Percentiles rank a stretch among this genome's conserved stretches.
phyloP scores from a whole-genome alignment of 2,113 vertebrate genomes.

The Actinemys pallida region DNA sequence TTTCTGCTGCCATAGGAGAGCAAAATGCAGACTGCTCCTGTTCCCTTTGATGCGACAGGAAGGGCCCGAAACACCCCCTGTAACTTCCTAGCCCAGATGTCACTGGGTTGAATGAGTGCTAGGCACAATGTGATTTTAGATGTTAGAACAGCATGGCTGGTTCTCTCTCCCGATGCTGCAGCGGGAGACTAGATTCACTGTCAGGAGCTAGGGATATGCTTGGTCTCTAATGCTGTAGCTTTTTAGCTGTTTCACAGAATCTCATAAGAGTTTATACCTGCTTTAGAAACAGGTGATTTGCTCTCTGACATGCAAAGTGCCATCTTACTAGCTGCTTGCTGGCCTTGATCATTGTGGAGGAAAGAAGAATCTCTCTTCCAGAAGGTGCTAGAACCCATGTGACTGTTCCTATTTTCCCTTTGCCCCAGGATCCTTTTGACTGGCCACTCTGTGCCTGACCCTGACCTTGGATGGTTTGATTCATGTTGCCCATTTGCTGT shows the following conservation, averaged over 20 bases:
- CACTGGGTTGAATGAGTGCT: accelerated
- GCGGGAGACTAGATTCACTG: conserved; percentile 4
- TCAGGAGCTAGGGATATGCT: conserved; percentile 27
- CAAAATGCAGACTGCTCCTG: neutral
- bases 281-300: conserved; percentile 24
- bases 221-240: neutral
- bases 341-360: neutral
- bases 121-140: accelerated
- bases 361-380: neutral
- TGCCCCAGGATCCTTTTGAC: neutral
- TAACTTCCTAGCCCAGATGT: neutral
- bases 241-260: conserved; percentile 1
- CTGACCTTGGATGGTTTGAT: neutral
- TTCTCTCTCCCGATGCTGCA: neutral
- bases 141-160: accelerated
- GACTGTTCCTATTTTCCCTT: neutral
- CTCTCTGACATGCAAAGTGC: neutral
- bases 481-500: neutral
- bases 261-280: conserved; percentile 34
- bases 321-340: accelerated
- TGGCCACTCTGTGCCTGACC: neutral
- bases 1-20: neutral
- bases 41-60: neutral
- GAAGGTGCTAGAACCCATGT: neutral
- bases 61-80: neutral